Evolutionary conservation across 2,888 invertebrate genomes (phyloP).

Genomic region (Hydroisotoma schaefferi): DNA sequence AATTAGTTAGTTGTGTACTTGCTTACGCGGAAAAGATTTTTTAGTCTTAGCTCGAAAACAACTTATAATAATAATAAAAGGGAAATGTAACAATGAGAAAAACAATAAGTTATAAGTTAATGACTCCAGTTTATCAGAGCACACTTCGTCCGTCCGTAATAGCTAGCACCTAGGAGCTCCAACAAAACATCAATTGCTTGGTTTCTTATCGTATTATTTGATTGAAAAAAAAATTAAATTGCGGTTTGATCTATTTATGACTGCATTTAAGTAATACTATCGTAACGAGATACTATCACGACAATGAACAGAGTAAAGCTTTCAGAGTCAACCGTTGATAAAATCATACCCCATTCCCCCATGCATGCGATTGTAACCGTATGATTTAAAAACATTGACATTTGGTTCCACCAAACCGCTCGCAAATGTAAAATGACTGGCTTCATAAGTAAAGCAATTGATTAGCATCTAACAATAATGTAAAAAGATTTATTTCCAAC

Average conservation of each 20-base stretch:
- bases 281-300: neutral
- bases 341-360: neutral
- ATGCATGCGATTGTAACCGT: too few species aligned
- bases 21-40: constrained; percentile 16
- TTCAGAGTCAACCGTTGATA: neutral
- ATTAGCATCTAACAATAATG: neutral
- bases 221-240: constrained; percentile 1
- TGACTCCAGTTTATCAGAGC: neutral
- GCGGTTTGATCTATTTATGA: neutral
- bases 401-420: neutral
- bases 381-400: constrained; percentile 5
- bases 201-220: too few species aligned
- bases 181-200: constrained; percentile 23
- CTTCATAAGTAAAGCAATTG: too few species aligned
- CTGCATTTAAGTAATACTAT: neutral
- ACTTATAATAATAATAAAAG: constrained; percentile 26
- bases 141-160: constrained; percentile 12
- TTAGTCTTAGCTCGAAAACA: constrained; percentile 23
- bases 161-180: constrained; percentile 40
- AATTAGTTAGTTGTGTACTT: constrained; percentile 19
- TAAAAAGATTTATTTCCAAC: too few species aligned
- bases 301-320: neutral
- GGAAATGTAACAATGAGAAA: constrained; percentile 24
- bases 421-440: constrained; percentile 1
- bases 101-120: constrained; percentile 11